phyloP scores from a whole-genome alignment of 2,888 invertebrate species.

The Scrobipalpa atriplicella region DNA sequence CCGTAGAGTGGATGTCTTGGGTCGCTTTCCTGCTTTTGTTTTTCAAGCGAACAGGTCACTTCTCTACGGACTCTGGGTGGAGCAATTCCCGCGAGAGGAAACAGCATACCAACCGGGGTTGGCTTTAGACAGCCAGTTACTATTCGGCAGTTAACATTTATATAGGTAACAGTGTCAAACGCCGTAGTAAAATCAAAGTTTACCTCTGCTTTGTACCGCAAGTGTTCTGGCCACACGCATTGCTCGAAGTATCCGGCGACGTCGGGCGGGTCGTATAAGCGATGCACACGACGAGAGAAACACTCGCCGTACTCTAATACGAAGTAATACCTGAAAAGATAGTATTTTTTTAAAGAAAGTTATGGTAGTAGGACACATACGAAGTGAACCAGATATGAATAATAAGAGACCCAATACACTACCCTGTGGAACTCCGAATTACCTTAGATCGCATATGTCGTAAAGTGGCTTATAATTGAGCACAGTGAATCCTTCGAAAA shows the following conservation, averaged over 20 bases:
- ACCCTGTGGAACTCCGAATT: too few relatives aligned
- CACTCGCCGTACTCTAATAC: slow-evolving; percentile 87
- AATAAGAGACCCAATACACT: too few relatives aligned
- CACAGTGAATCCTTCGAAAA: slow-evolving; percentile 90
- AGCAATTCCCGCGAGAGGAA: too few relatives aligned
- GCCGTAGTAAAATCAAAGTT: neutral
- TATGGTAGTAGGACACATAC: too few relatives aligned
- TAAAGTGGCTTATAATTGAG: slow-evolving; percentile 87
- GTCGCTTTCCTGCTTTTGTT: too few relatives aligned
- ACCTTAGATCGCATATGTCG: slow-evolving; percentile 85
- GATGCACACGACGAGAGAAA: slow-evolving; percentile 79
- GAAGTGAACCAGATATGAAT: neutral
- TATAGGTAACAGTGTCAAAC: neutral
- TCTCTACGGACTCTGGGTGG: too few relatives aligned
- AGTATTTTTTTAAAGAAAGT: too few relatives aligned
- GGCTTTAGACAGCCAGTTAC: too few relatives aligned
- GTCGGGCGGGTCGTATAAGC: slow-evolving; percentile 93
- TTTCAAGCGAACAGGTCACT: too few relatives aligned
- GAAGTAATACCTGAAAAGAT: slow-evolving; percentile 85
- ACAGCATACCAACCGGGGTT: too few relatives aligned
- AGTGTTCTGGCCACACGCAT: slow-evolving; percentile 96
- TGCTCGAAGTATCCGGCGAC: slow-evolving; percentile 93
- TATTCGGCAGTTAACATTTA: neutral
- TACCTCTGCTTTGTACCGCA: slow-evolving; percentile 76
- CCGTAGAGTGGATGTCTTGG: too few relatives aligned